Conservation (phyloP, 2,113 vertebrate species). For the Carollia perspicillata region DNA sequence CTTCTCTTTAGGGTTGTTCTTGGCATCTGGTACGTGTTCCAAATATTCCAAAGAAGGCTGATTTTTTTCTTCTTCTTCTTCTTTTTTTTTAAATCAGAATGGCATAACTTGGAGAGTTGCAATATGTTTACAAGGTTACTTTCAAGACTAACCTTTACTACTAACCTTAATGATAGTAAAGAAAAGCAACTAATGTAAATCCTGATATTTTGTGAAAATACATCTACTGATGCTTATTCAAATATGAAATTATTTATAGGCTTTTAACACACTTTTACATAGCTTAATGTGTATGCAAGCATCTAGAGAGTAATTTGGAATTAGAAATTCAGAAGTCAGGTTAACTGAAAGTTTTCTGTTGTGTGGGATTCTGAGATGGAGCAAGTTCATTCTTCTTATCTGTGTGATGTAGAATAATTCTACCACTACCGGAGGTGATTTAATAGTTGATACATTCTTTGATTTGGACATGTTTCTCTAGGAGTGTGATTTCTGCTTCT, state of each 20-base stretch:
- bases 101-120: not conserved
- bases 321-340: not conserved
- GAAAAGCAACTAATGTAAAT: conserved; percentile 13
- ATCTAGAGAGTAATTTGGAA: not conserved
- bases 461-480: not conserved
- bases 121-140: not conserved
- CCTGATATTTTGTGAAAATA: conserved; percentile 32
- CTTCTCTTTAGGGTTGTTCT: not conserved
- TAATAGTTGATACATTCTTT: not conserved
- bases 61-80: not conserved
- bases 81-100: not conserved
- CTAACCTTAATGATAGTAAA: not conserved
- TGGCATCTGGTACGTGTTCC: not conserved
- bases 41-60: not conserved
- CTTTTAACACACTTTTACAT: not conserved
- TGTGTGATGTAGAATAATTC: not conserved
- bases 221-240: not conserved
- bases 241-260: not conserved
- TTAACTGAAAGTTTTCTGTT: not conserved
- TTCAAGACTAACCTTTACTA: not conserved
- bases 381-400: not conserved
- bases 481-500: not conserved
- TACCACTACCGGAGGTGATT: not conserved
- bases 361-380: not conserved
- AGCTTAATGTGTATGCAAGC: not conserved